phyloP scores from a whole-genome alignment of 2,797 vertebrate genomes.

The Semotilus atromaculatus region DNA sequence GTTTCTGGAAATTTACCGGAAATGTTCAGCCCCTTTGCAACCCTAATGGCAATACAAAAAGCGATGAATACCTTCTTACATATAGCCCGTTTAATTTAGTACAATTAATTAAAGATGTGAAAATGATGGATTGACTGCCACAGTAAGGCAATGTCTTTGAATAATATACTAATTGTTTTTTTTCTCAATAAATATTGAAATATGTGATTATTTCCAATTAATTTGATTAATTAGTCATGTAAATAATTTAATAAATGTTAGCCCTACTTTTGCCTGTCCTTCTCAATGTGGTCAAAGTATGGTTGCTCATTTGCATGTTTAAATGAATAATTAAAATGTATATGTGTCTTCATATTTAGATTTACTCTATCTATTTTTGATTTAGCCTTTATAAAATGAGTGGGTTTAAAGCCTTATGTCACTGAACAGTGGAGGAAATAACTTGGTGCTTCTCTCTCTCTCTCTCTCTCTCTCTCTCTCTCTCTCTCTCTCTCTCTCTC shows the following conservation, averaged over 20 bases:
- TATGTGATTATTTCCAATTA: neutral
- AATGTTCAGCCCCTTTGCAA: too few species aligned
- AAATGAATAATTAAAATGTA: neutral
- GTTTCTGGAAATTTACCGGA: too few species aligned
- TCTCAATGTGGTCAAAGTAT: neutral
- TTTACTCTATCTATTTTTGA: slow-evolving; percentile 8
- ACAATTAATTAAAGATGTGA: neutral
- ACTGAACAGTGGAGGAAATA: neutral
- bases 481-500: slow-evolving; percentile 17
- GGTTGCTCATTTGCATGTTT: slow-evolving; percentile 2
- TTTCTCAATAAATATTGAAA: neutral
- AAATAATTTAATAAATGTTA: neutral
- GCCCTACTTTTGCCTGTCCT: neutral
- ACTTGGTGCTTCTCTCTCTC: slow-evolving; percentile 8
- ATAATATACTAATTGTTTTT: neutral
- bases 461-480: slow-evolving; percentile 16
- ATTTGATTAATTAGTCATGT: neutral
- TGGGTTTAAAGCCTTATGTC: neutral
- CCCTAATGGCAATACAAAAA: neutral
- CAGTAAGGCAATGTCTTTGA: neutral
- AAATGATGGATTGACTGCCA: neutral
- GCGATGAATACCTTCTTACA: neutral
- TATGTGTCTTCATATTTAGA: neutral
- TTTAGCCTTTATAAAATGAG: slow-evolving; percentile 18
- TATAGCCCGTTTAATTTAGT: neutral